Percentiles rank a stretch among this genome's conserved stretches.
phyloP scores from a whole-genome alignment of 2,888 invertebrate genomes.

The Taphrorychus bicolor region DNA sequence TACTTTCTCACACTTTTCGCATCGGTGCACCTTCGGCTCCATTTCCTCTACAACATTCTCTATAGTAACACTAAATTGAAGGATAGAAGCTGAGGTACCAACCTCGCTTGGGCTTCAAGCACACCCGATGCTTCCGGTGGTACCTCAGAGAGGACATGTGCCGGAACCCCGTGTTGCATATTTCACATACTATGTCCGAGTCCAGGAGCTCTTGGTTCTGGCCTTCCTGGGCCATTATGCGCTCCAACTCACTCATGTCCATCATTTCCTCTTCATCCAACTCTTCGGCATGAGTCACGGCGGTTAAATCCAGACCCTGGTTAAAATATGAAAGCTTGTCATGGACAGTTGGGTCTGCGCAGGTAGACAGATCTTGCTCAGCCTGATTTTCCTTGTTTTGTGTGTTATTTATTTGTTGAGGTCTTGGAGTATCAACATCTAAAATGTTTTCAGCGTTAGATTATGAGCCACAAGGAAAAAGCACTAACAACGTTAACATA shows the following conservation, averaged over 20 bases:
- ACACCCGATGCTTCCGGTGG: slow-evolving; percentile 37
- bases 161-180: slow-evolving; percentile 37
- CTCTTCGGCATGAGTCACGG: background rate
- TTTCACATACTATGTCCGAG: slow-evolving; percentile 22
- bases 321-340: background rate
- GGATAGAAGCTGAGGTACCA: too few relatives aligned
- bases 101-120: slow-evolving; percentile 39
- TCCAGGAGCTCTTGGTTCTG: background rate
- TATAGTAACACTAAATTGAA: background rate
- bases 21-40: slow-evolving; percentile 36
- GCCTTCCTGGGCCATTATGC: slow-evolving; percentile 14
- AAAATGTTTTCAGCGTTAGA: too few relatives aligned
- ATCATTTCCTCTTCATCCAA: slow-evolving; percentile 3
- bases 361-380: too few relatives aligned
- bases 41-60: slow-evolving; percentile 25
- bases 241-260: slow-evolving; percentile 14
- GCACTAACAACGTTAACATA: too few relatives aligned
- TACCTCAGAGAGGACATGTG: slow-evolving; percentile 39
- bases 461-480: too few relatives aligned
- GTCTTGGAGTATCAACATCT: too few relatives aligned
- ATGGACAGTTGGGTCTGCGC: background rate
- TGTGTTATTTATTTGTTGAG: too few relatives aligned
- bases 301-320: background rate
- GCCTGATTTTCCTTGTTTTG: too few relatives aligned
- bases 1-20: slow-evolving; percentile 36